Evolutionary conservation across 2,888 invertebrate species (phyloP).

Genomic region (Melinaea menophilus): DNA sequence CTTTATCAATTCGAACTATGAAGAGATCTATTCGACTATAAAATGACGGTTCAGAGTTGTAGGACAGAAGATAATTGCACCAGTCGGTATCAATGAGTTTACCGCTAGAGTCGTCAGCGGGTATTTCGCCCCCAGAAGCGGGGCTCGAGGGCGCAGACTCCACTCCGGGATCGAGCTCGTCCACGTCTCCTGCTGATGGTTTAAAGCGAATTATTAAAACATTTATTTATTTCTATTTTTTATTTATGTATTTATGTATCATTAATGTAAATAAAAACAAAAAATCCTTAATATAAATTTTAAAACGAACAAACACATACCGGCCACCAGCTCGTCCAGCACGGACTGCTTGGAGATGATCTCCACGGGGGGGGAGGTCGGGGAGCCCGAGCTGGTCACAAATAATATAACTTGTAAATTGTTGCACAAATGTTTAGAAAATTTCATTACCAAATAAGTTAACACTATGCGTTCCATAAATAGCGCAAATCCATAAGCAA

Average conservation of each 20-base stretch:
- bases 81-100: too few relatives aligned
- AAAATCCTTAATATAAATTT: not conserved
- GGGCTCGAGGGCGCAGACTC: slow-evolving; percentile 58
- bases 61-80: too few relatives aligned
- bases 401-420: slow-evolving; percentile 48
- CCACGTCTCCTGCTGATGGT: slow-evolving; percentile 58
- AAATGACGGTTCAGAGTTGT: too few relatives aligned
- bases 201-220: not conserved
- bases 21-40: too few relatives aligned
- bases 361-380: slow-evolving; percentile 57
- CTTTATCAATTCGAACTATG: too few relatives aligned
- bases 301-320: slow-evolving; percentile 33
- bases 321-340: slow-evolving; percentile 68
- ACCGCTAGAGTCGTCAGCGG: too few relatives aligned
- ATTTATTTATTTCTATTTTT: not conserved
- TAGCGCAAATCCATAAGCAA: too few relatives aligned
- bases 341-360: slow-evolving; percentile 69
- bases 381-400: slow-evolving; percentile 50
- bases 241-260: too few relatives aligned
- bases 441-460: not conserved
- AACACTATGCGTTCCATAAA: too few relatives aligned
- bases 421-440: not conserved
- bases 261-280: not conserved
- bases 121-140: slow-evolving; percentile 41
- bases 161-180: slow-evolving; percentile 52